Conservation (phyloP, 2,888 invertebrate species). For the Bembecia ichneumoniformis region DNA sequence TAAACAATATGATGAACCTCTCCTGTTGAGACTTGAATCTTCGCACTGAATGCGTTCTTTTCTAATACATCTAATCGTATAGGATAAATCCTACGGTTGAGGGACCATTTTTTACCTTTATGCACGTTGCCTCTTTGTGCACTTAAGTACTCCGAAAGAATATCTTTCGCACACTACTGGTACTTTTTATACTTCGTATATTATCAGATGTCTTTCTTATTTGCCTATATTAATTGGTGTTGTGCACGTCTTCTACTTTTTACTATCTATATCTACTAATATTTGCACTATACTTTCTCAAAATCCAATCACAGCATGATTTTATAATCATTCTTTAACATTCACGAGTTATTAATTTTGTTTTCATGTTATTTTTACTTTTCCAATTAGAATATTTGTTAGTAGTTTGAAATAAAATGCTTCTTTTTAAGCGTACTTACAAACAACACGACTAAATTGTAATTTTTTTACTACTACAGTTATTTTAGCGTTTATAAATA, state of each 20-base stretch:
- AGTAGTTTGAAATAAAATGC: too few relatives aligned
- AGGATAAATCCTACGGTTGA: constrained; percentile 28
- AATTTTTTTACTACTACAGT: not conserved
- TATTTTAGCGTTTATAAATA: not conserved
- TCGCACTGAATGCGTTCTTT: constrained; percentile 20
- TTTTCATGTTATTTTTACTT: constrained; percentile 1
- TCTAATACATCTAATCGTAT: constrained; percentile 32
- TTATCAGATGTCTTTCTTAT: constrained; percentile 5
- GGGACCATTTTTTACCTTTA: constrained; percentile 5
- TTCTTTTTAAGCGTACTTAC: constrained; percentile 6
- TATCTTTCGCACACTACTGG: constrained; percentile 1
- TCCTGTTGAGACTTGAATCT: constrained; percentile 16
- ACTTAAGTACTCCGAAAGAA: not conserved
- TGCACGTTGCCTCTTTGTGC: constrained; percentile 26
- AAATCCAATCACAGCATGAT: constrained; percentile 10
- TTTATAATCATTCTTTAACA: constrained; percentile 8
- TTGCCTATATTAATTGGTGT: constrained; percentile 10
- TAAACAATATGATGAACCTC: constrained; percentile 40
- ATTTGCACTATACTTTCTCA: not conserved
- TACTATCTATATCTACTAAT: not conserved
- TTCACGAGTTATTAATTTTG: constrained; percentile 3
- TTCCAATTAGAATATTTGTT: not conserved
- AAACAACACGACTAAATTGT: constrained; percentile 9
- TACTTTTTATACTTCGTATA: not conserved
- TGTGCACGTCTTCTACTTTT: constrained; percentile 1